Evolutionary conservation across 1,140 invertebrate species (phyloP).

Genomic region (Cydia pomonella): DNA sequence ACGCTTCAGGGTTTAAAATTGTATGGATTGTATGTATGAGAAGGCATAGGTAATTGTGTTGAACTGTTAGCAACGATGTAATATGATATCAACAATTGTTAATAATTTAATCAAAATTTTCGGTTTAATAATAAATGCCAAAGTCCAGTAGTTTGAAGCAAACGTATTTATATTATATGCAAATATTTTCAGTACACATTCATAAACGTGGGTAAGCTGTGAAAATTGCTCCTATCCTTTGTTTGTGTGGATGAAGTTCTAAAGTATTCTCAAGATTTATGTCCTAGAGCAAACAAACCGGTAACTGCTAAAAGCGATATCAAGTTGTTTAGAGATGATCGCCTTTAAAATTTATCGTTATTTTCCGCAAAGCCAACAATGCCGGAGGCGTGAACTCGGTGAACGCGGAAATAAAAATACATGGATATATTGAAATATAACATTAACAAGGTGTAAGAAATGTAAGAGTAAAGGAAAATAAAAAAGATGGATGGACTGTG

Average conservation of each 20-base stretch:
- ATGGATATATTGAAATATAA: neutral
- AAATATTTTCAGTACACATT: neutral
- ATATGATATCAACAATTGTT: too few species aligned
- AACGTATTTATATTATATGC: too few species aligned
- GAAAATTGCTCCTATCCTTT: neutral
- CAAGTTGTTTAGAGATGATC: constrained; percentile 17
- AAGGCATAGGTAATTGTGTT: too few species aligned
- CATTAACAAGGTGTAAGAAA: neutral
- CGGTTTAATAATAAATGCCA: too few species aligned
- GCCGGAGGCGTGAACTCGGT: neutral
- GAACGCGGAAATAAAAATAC: neutral
- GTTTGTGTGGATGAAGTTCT: constrained; percentile 17
- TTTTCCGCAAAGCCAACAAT: constrained; percentile 1
- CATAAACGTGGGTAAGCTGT: neutral
- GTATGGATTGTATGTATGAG: too few species aligned
- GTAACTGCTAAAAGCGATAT: constrained; percentile 10
- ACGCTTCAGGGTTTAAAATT: too few species aligned
- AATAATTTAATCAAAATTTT: too few species aligned
- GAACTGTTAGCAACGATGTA: too few species aligned
- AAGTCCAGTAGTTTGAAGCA: too few species aligned
- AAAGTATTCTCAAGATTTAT: constrained; percentile 1
- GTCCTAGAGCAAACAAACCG: constrained; percentile 7
- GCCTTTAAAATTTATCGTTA: constrained; percentile 10
- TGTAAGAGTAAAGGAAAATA: too few species aligned
- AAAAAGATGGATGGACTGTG: too few species aligned